These are phyloP conservation scores for Hypsibius dujardini DNA, from an alignment of 1,140 invertebrate genomes.

Conservation along the genomic window DNA sequence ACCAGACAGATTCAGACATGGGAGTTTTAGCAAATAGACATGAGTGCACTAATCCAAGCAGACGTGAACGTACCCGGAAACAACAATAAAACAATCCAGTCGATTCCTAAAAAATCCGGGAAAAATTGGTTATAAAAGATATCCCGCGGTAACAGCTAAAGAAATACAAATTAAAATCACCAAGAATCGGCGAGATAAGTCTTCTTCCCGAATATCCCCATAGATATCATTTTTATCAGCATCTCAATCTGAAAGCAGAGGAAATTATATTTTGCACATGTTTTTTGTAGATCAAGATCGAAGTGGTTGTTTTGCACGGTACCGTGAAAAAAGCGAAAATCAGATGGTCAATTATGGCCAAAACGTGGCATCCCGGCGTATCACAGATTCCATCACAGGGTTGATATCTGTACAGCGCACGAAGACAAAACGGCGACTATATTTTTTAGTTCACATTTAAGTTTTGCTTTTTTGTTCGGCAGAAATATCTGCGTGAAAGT, in stretches of 20 bases:
- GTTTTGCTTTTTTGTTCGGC: no score
- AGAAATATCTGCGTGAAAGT: constrained; percentile 20
- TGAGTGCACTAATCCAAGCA: constrained; percentile 16
- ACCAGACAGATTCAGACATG: no score
- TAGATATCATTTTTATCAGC: constrained; percentile 94
- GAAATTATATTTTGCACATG: no score
- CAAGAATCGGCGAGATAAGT: constrained; percentile 89
- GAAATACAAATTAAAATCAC: constrained; percentile 16
- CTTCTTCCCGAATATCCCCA: constrained; percentile 85
- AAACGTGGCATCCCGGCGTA: constrained; percentile 25
- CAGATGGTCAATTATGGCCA: constrained; percentile 83
- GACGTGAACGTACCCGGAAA: constrained; percentile 57
- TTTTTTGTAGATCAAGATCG: neutral
- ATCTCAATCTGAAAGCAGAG: constrained; percentile 47
- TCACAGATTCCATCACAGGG: constrained; percentile 19
- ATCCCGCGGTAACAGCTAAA: neutral
- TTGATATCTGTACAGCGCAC: constrained; percentile 15
- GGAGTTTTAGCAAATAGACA: constrained; percentile 17
- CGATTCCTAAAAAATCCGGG: constrained; percentile 66
- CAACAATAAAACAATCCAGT: constrained; percentile 92
- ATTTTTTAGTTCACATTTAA: no score
- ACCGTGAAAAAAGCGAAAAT: constrained; percentile 91
- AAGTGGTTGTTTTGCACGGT: constrained; percentile 30
- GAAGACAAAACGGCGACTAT: constrained; percentile 19
- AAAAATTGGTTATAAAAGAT: neutral